Conservation (phyloP, 2,888 invertebrate genomes). For the Tineola bisselliella region DNA sequence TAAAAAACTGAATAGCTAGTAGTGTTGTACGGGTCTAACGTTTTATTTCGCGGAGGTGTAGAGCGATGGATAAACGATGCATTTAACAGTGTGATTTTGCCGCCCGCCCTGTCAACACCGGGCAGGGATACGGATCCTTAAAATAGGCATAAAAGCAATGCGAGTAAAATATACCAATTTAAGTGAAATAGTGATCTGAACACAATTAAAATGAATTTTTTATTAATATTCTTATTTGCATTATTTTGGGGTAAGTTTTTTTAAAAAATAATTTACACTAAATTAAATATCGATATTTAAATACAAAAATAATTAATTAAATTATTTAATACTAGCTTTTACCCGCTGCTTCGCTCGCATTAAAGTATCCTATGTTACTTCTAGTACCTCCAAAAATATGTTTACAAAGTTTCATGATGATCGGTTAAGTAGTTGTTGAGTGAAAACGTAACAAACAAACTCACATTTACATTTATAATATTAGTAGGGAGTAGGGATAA, state of each 20-base stretch:
- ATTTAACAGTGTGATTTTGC: neutral
- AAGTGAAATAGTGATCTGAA: neutral
- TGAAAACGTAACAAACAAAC: too few relatives aligned
- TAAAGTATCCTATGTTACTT: too few relatives aligned
- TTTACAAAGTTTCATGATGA: too few relatives aligned
- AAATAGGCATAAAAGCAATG: neutral
- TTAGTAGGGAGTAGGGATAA: too few relatives aligned
- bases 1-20: neutral
- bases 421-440: too few relatives aligned
- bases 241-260: neutral
- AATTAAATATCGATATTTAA: too few relatives aligned
- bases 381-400: too few relatives aligned
- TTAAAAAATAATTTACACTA: neutral
- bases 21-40: neutral
- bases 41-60: neutral
- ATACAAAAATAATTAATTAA: too few relatives aligned
- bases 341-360: too few relatives aligned
- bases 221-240: neutral
- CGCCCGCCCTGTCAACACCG: neutral
- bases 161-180: neutral
- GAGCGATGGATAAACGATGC: neutral
- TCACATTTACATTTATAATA: too few relatives aligned
- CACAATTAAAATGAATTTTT: neutral
- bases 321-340: too few relatives aligned
- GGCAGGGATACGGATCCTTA: too few relatives aligned